Base-by-base conservation (phyloP, 1,140 invertebrate species). In the Drosophila ambigua region DNA sequence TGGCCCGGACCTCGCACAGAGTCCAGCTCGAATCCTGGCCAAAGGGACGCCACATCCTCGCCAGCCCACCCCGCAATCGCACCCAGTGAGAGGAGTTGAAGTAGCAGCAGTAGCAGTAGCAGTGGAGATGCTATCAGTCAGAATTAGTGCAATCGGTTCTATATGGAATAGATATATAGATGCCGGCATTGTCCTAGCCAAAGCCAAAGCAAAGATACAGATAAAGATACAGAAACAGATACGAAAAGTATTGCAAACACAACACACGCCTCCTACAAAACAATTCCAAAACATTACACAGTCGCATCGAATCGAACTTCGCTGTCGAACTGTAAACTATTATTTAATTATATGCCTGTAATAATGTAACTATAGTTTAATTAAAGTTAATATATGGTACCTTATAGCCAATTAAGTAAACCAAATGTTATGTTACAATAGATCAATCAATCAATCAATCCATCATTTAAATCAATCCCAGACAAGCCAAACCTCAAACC, bases 181-280 rank as follows among this genome's bases (percentile, higher is more conserved):
- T 31, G 15, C 16, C 48, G 55, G 52, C 50, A 71, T 65, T 65
- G 63, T 59, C 2, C 15, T 49, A 51, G 79, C 65, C 75, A 43
- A 67, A 84, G 82, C 80, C 80, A 84, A 84, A 84, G 80, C 49
- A 74, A 68, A 45, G 54, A 26, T 66, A 63, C 50, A 68, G 66
- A 68, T 51, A 48, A 39, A 63, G 54, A 28, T 54, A 52, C 51
- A 69, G 66, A 69, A 49, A 46, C 54, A 63, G 66, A 26, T 26
- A 31, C 49, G 41, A 43, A 62, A 63, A 58, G 67, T 78, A 73
- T 73, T 65, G 58, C 54, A 31, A 46, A 23, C 28, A 61, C 26
- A 52, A 61, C 26, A 52, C 20, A 52, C 51, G 59, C 58, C 64
- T 61, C 59, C 64, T 68, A 69, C 35, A 58, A 71, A 76, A 46